Base-by-base conservation (phyloP, 2,888 invertebrate genomes). In the Poecilobothrus nobilitatus region DNA sequence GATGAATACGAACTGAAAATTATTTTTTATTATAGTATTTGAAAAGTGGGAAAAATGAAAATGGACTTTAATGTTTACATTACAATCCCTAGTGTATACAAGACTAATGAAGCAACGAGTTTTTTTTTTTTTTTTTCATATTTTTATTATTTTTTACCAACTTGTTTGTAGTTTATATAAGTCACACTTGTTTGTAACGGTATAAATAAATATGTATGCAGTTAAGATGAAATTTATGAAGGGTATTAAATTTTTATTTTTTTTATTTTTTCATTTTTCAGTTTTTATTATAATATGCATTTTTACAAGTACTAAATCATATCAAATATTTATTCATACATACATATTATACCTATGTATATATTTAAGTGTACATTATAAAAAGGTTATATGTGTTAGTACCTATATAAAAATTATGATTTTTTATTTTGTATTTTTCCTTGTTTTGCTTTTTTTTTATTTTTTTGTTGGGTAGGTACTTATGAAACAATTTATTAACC, bases 221-320 rank as follows among this genome's bases (percentile, higher is more conserved):
- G 53, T 53, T 53, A 53, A 53, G n/a, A 53, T 53, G 53, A 53
- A 53, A 53, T 53, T 53, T 53, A 53, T 53, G 53, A 53, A 37
- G 53, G 53, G 53, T 53, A 53, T 53, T 18, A 53, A 53, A 53
- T 18, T 18, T 6, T 18, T 53, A 15, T n/a, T 53, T 41, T 53
- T 53, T 53, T 53, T 27, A 37, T 37, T 37, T 37, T 37, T 10
- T 37, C 7, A 37, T 34, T 7, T 34, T 34, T 34, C 8, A 34
- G 5, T 34, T 34, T 34, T 34, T 34, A 34, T 7, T 34, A 34
- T 5, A 34, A 44, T 53, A 53, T 37, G 12, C 37, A 37, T 37
- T 37, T 12, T 12, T 37, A 37, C 37, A 37, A 27, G 5, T 4
- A 4, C 2, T 37, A 37, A 37, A 37, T 37, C 37, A 37, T 10